These are phyloP conservation scores for cat (Felis catus) DNA, from an alignment of 2,113 vertebrate species.

Conservation along the genomic window F.catus_Fca126_mat1.0 CM031423.1:78126001-78126500, in stretches of 20 bases:
- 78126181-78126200: not conserved
- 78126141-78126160: not conserved
- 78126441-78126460: not conserved
- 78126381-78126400: not conserved
- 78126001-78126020: not conserved
- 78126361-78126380: not conserved
- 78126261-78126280: not conserved
- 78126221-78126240: not conserved
- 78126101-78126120: not conserved
- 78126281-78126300: not conserved
- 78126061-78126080: not conserved
- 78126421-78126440: not conserved
- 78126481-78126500: not conserved
- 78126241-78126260: not conserved
- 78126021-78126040: not conserved
- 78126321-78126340: not conserved
- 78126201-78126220: not conserved
- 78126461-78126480: not conserved
- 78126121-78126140: not conserved
- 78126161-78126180: not conserved
- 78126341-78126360: not conserved
- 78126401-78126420: not conserved
- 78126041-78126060: not conserved
- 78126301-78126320: not conserved
- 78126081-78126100: not conserved